Percentiles rank a stretch among this genome's conserved stretches.
Conservation (phyloP, 2,888 invertebrate species). For the Lordiphosa andalusiaca region DNA sequence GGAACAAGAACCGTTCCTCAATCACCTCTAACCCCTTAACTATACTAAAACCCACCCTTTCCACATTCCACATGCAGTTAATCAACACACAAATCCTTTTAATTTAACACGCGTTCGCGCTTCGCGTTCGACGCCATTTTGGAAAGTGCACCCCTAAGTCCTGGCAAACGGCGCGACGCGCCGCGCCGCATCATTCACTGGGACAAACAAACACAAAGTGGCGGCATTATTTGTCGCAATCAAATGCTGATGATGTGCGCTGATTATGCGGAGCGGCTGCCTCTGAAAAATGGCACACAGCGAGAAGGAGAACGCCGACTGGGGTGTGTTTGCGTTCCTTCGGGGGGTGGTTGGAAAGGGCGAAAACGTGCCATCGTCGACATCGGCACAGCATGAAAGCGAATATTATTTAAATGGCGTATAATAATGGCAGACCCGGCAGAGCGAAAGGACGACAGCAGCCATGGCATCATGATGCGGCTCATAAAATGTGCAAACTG, state of each 20-base stretch:
- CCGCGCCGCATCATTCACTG: conserved; percentile 1
- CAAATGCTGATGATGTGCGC: conserved; percentile 78
- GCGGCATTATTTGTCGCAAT: conserved; percentile 80
- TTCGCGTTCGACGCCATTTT: conserved; percentile 55
- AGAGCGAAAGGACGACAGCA: neutral
- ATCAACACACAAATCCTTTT: conserved; percentile 77
- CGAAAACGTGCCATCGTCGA: conserved; percentile 47
- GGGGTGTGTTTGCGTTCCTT: conserved; percentile 30
- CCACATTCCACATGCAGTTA: conserved; percentile 45
- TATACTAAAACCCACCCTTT: conserved; percentile 17
- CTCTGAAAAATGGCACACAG: conserved; percentile 59
- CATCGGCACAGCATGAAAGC: conserved; percentile 67
- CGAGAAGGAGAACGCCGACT: conserved; percentile 8
- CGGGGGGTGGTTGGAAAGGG: conserved; percentile 37
- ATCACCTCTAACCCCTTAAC: conserved; percentile 3
- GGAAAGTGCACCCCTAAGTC: conserved; percentile 34
- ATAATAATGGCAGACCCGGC: conserved; percentile 77
- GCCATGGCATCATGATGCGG: conserved; percentile 75
- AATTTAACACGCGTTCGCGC: conserved; percentile 62
- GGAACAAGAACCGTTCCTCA: too few relatives aligned
- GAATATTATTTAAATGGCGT: conserved; percentile 79
- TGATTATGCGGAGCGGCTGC: conserved; percentile 66
- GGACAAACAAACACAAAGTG: conserved; percentile 71
- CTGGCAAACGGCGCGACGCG: conserved; percentile 25
- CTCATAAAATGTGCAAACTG: conserved; percentile 77